Evolutionary conservation across 2,888 invertebrate species (phyloP).

Genomic region (Nymphalis c-album): DNA sequence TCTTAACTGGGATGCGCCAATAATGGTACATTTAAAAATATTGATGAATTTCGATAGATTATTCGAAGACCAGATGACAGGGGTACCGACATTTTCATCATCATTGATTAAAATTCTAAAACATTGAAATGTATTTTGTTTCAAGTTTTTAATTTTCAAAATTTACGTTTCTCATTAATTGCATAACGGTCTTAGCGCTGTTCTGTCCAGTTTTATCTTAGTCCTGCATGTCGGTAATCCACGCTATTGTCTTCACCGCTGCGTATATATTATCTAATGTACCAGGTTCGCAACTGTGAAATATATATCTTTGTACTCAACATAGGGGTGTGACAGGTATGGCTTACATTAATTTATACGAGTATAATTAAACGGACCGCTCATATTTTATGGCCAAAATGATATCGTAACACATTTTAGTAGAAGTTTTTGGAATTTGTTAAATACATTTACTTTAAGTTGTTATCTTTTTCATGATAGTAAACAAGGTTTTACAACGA

Average conservation of each 20-base stretch:
- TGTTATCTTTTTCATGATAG: no score
- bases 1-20: no score
- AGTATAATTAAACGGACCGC: constrained; percentile 3
- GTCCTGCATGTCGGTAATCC: constrained; percentile 32
- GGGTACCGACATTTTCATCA: no score
- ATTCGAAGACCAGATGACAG: no score
- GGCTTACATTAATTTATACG: constrained; percentile 9
- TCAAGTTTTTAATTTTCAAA: background rate
- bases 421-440: no score
- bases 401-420: no score
- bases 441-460: no score
- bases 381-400: background rate
- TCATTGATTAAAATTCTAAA: no score
- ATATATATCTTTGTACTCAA: constrained; percentile 4
- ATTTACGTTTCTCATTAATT: constrained; percentile 7
- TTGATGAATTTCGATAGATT: no score
- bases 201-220: constrained; percentile 31
- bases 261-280: constrained; percentile 1
- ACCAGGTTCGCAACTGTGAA: constrained; percentile 3
- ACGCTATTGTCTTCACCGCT: constrained; percentile 22
- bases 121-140: background rate
- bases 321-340: constrained; percentile 3
- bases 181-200: background rate
- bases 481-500: no score
- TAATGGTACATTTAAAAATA: no score